Evolutionary conservation across 2,113 vertebrate genomes (phyloP).

Genomic region (Ailuropoda melanoleuca): DNA sequence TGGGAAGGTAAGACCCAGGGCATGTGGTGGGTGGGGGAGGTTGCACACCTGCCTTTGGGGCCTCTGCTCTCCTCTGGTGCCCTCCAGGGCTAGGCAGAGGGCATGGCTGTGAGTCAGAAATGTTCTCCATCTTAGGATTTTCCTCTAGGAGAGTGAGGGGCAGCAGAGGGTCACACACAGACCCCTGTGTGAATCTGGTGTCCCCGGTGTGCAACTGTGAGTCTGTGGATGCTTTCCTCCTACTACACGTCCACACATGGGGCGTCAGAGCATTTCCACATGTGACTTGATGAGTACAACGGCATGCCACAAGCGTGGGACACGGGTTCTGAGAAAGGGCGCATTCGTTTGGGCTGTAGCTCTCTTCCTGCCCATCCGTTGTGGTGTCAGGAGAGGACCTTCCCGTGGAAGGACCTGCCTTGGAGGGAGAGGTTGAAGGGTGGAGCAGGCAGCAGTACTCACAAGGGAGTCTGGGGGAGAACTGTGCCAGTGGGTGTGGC

Average conservation of each 20-base stretch:
- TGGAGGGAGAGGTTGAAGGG: background rate
- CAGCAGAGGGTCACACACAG: background rate
- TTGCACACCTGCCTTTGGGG: no score
- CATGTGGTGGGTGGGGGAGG: accelerated
- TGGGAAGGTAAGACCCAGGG: slow-evolving; percentile 92
- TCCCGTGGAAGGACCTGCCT: background rate
- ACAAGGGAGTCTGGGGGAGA: background rate
- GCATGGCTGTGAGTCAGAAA: background rate
- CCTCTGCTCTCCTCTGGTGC: no score
- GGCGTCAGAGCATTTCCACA: accelerated
- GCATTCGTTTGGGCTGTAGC: accelerated
- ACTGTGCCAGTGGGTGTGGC: accelerated
- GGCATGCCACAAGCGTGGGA: background rate
- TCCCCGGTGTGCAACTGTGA: background rate
- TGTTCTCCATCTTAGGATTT: background rate
- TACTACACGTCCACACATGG: accelerated
- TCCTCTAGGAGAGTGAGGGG: background rate
- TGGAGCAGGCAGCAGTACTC: background rate
- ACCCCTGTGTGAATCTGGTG: background rate
- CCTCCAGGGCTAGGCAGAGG: background rate
- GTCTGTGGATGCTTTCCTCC: background rate
- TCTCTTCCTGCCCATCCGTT: background rate
- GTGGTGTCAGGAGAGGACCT: background rate
- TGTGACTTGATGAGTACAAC: background rate
- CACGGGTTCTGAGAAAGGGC: background rate